A percentile compares a stretch with the other conserved stretches of the same genome.
Evolutionary conservation across 2,797 vertebrate species (phyloP).

Genomic region (Sarcophilus harrisii): DNA sequence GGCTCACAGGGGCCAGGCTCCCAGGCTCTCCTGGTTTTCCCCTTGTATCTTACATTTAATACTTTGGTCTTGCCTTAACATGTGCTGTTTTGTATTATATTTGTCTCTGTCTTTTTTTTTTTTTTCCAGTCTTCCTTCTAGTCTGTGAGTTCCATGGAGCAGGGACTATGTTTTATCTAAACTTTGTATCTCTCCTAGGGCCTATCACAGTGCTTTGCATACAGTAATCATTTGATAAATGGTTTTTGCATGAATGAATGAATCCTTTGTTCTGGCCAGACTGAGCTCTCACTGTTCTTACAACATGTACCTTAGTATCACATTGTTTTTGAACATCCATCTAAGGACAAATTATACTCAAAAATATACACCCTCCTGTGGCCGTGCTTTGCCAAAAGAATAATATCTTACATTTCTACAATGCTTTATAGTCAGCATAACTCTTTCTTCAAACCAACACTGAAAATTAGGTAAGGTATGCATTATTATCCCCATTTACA

Average conservation of each 20-base stretch:
- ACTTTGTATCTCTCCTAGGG: background rate
- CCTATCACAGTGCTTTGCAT: background rate
- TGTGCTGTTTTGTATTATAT: background rate
- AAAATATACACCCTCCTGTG: background rate
- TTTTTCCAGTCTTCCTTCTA: background rate
- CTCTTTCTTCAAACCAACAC: background rate
- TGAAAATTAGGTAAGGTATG: background rate
- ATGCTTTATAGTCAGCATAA: background rate
- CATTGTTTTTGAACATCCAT: background rate
- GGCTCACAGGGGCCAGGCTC: too few species aligned
- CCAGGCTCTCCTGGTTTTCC: background rate
- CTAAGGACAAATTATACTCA: background rate
- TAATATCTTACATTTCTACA: background rate
- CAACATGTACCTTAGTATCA: too few species aligned
- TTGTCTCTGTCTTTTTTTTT: background rate
- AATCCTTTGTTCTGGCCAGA: background rate
- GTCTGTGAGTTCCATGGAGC: background rate
- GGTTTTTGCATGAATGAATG: background rate
- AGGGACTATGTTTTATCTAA: background rate
- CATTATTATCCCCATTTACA: background rate
- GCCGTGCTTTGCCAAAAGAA: background rate
- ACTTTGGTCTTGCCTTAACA: background rate
- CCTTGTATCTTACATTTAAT: background rate
- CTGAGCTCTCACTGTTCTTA: background rate
- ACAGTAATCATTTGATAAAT: background rate